Base-by-base conservation (phyloP, 2,888 invertebrate genomes). In the Nomada ferruginata region DNA sequence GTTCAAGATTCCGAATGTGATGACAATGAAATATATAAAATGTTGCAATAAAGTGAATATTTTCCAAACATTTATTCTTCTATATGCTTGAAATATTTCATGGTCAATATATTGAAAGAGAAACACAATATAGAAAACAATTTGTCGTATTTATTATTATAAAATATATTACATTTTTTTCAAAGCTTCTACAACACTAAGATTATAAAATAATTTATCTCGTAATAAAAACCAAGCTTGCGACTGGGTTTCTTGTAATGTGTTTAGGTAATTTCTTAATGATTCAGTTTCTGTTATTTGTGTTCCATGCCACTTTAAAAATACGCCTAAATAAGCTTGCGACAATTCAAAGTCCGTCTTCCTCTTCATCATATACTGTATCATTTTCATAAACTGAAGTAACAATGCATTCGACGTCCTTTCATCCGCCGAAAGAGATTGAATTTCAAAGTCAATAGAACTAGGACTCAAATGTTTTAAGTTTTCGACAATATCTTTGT, bases 341-440 rank as follows among this genome's bases (percentile, higher is more conserved):
- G 97, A 96, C 74, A 99, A 94, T 94, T 99, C 99, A 94, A 98
- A 99, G 94, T 98, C 96, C 82, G 93, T 95, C 90, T 97, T 97
- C 2, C 96, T 96, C 86, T 95, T 94, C 53, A 99, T 94, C 94
- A 97, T 96, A 75, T 94, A 94, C 76, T 95, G 94, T 29, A 98
- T 94, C 94, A 97, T 96, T 88, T 95, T 95, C 73, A 99, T 94
- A 94, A 98, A 99, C 87, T 97, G 96, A 50, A 95, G 93, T 96
- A 99, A 95, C 0, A 97, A 94, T 44, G 95, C 94, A 9, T 95
- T 91, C 0, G 96, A 96, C 0, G 97, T 97, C 7, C 97, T 97
- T 0, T 95, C 95, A 75, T 97, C 96, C 0, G 97, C 96, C 29
- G 96, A 95, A 90, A 99, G 94, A 20, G 96, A 96, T 78, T 97